Evolutionary conservation across 2,888 invertebrate species (phyloP), one percentile per base, ranked within the genome.

Genomic region (Embidobia sp.): DNA sequence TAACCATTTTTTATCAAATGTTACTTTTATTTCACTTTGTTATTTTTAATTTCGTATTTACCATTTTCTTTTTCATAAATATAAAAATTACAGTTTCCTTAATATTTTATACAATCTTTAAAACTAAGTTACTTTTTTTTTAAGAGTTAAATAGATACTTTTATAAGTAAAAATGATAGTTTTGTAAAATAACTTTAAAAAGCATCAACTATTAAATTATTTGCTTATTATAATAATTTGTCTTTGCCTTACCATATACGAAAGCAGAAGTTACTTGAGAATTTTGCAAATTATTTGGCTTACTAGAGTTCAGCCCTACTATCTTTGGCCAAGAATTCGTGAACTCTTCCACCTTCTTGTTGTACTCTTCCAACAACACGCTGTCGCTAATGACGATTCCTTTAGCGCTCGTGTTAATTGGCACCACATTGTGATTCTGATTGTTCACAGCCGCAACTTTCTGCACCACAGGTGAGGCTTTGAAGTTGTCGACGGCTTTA

Each of bases 281-380:
- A 27, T 31, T 61, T 0, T 8, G 49, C 15, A 63, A 19, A 11
- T 19, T 61, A 1, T 33, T 11, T 1, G 15, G 22, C 22, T 22
- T 22, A 22, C 13, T 13, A 13, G 51, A 6, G 7, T 29, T 63
- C 1, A 53, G 10, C 3, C 57, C 73, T 11, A 80, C 63, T 8
- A 72, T 48, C 10, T 77, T 79, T 0, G 88, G 86, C 88, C 88
- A 89, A 2, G 66, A 79, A 35, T 85, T 87, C 0, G 85, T 84
- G n/a, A 89, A 80, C 3, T 86, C 87, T 1, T 83, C 79, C 1
- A 89, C 51, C 44, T 83, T 85, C 35, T 79, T 82, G 3, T 86
- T 83, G 31, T 88, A 89, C 3, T 88, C 86, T 16, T 85, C 86
- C 11, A 88, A 37, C 1, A 82, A 64, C 0, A 88, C 55, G 10